Conservation (phyloP, 2,797 vertebrate genomes). For the Neosilurus hyrtlii region DNA sequence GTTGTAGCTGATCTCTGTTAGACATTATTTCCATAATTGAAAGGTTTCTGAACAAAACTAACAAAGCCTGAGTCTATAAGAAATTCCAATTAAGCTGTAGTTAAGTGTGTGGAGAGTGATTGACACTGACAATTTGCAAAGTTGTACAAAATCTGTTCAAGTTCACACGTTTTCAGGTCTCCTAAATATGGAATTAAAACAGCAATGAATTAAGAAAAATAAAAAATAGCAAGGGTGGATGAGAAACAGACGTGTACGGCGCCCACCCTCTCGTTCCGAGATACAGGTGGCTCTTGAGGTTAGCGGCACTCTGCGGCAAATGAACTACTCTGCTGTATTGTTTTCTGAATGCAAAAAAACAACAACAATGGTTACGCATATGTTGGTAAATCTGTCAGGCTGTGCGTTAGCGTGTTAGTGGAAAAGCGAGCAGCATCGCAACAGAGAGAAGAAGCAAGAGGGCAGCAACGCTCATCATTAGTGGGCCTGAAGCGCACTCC, state of each 20-base stretch:
- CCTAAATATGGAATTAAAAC: conserved; percentile 49
- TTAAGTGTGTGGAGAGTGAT: conserved; percentile 2
- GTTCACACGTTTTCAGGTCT: conserved; percentile 32
- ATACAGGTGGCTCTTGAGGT: conserved; percentile 80
- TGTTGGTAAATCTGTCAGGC: conserved; percentile 82
- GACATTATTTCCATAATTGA: background rate
- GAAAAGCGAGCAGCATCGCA: conserved; percentile 28
- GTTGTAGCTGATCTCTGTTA: background rate
- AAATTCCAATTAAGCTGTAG: conserved; percentile 35
- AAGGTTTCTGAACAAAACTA: conserved; percentile 12
- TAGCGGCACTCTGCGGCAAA: conserved; percentile 56
- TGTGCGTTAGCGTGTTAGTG: conserved; percentile 63
- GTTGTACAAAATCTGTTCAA: background rate
- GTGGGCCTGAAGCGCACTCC: conserved; percentile 65
- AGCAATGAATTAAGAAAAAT: conserved; percentile 10
- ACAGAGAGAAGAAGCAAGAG: conserved; percentile 45
- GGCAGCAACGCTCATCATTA: conserved; percentile 68
- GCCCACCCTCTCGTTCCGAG: conserved; percentile 76
- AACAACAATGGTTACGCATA: conserved; percentile 75
- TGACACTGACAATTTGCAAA: conserved; percentile 1
- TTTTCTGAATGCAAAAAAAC: conserved; percentile 73
- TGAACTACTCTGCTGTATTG: conserved; percentile 49
- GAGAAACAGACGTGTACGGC: conserved; percentile 56
- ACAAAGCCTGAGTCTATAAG: background rate
- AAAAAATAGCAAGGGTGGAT: conserved; percentile 37